These are phyloP conservation scores for Lumbricus terrestris DNA, from an alignment of 2,888 invertebrate species.

Conservation along the genomic window DNA sequence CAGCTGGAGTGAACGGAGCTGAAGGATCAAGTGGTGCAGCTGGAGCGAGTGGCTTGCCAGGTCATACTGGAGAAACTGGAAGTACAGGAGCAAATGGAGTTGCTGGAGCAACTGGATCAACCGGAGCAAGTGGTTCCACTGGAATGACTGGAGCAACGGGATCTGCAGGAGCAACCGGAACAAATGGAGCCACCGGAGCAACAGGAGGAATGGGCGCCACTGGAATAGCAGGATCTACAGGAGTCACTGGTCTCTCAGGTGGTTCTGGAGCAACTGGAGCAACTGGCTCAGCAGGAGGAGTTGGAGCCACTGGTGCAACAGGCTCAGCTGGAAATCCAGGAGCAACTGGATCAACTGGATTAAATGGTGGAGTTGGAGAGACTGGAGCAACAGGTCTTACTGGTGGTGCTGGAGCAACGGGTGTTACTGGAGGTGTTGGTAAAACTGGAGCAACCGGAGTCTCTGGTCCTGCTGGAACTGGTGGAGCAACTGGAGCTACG, in stretches of 20 bases:
- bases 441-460: background rate
- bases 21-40: no score
- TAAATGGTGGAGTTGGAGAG: background rate
- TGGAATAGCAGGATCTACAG: background rate
- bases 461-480: background rate
- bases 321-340: background rate
- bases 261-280: constrained; percentile 15
- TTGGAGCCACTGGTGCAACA: background rate
- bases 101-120: background rate
- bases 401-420: constrained; percentile 5
- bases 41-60: background rate
- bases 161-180: background rate
- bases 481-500: background rate
- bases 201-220: background rate
- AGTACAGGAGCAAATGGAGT: background rate
- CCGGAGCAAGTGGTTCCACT: background rate
- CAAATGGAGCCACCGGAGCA: background rate
- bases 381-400: constrained; percentile 6
- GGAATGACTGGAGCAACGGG: background rate
- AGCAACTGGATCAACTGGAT: constrained; percentile 25
- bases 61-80: background rate
- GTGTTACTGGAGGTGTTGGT: background rate
- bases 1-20: background rate
- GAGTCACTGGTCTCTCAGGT: constrained; percentile 19
- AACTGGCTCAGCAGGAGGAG: background rate